phyloP scores from a whole-genome alignment of 2,797 vertebrate species.

The Nannoperca obscura region DNA sequence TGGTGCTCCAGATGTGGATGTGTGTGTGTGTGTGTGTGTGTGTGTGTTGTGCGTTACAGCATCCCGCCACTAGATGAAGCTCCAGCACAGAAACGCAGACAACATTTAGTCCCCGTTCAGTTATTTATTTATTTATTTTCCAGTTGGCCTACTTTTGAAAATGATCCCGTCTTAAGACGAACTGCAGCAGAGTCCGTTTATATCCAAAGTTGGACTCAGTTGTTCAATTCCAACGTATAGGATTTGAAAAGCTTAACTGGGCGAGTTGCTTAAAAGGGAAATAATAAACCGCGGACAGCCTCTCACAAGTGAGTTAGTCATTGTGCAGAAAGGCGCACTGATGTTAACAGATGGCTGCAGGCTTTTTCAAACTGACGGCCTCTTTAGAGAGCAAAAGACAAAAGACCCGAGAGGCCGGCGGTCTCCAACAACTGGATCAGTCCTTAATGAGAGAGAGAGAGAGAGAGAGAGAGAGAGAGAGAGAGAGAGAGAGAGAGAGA shows the following conservation, averaged over 20 bases:
- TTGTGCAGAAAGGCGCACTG: slow-evolving; percentile 14
- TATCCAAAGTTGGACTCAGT: background rate
- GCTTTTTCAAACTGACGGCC: slow-evolving; percentile 38
- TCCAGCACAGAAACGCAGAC: slow-evolving; percentile 17
- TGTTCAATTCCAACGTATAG: too few species aligned
- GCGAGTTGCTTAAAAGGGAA: background rate
- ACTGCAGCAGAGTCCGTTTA: background rate
- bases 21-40: too few species aligned
- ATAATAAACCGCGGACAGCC: background rate
- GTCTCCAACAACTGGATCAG: slow-evolving; percentile 54
- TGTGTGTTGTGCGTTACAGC: slow-evolving; percentile 23
- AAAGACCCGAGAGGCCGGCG: slow-evolving; percentile 38
- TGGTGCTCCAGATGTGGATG: slow-evolving; percentile 53
- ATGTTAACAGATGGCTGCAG: slow-evolving; percentile 65
- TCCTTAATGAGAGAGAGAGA: slow-evolving; percentile 40
- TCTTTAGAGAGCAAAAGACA: slow-evolving; percentile 47
- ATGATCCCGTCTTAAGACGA: background rate
- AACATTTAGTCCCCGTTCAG: background rate
- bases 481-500: slow-evolving; percentile 23
- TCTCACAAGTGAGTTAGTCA: slow-evolving; percentile 26
- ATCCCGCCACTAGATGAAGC: slow-evolving; percentile 66
- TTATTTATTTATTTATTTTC: background rate
- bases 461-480: slow-evolving; percentile 25
- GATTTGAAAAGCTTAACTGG: background rate
- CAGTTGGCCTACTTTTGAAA: background rate